Conservation (phyloP, 2,113 vertebrate genomes). For the Sylvietta virens region DNA sequence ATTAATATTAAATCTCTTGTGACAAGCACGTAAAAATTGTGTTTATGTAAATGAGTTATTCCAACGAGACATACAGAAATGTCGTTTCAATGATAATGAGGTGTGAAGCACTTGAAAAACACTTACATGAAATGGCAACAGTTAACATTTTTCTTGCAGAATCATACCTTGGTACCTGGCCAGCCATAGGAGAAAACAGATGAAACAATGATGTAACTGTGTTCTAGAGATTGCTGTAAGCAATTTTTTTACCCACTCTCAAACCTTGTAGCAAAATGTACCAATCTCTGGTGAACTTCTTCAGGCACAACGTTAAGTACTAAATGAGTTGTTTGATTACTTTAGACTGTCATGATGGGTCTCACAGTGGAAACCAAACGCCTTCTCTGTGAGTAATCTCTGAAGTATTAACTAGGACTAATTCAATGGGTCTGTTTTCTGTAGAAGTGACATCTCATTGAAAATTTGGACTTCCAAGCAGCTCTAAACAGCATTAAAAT, state of each 20-base stretch:
- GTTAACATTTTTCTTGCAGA: background rate
- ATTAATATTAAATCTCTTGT: background rate
- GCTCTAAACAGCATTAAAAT: background rate
- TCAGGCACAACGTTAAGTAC: background rate
- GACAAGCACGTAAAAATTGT: background rate
- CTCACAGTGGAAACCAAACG: rapidly evolving
- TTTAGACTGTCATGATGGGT: background rate
- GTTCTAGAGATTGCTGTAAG: background rate
- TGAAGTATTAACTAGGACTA: background rate
- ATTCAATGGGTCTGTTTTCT: background rate
- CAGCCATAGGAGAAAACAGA: background rate
- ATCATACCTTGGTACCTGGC: background rate
- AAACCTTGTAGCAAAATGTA: background rate
- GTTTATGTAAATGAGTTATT: background rate
- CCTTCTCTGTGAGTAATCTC: background rate
- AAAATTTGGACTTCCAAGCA: background rate
- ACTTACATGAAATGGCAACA: background rate
- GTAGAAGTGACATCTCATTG: background rate
- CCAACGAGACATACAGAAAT: background rate
- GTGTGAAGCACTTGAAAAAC: background rate
- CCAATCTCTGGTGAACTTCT: background rate
- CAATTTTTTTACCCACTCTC: background rate
- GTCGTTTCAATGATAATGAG: background rate
- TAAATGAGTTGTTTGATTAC: background rate
- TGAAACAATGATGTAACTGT: background rate